Percentiles rank a stretch among this genome's conserved stretches.
phyloP scores from a whole-genome alignment of 2,888 invertebrate species.

The Ichneumoninae sp. region DNA sequence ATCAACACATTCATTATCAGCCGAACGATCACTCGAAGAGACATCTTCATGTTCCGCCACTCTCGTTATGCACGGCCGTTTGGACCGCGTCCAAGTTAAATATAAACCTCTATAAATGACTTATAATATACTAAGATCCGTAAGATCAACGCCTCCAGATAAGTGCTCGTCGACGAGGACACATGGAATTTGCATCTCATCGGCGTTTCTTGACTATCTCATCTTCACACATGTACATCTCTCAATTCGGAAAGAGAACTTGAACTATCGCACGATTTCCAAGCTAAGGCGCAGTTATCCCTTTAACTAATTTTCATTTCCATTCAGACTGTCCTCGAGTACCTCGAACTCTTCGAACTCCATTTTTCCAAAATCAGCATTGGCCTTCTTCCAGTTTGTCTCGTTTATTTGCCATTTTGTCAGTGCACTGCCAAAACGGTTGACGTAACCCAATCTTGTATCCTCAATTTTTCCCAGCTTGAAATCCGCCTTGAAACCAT shows the following conservation, averaged over 20 bases:
- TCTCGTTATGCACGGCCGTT: constrained; percentile 15
- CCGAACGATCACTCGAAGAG: constrained; percentile 16
- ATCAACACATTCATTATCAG: not conserved
- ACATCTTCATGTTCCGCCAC: not conserved
- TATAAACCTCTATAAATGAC: constrained; percentile 37
- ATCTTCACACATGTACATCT: not conserved
- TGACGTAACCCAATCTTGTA: constrained; percentile 72
- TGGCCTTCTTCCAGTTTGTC: constrained; percentile 86
- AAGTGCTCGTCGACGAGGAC: not conserved
- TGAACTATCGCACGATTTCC: not conserved
- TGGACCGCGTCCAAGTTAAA: constrained; percentile 42
- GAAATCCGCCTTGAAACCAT: constrained; percentile 80
- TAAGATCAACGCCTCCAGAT: constrained; percentile 25
- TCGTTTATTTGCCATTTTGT: constrained; percentile 83
- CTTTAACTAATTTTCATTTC: constrained; percentile 66
- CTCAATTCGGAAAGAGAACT: not conserved
- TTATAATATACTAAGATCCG: constrained; percentile 30
- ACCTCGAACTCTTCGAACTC: constrained; percentile 94
- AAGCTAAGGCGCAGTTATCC: not conserved
- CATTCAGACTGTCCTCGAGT: constrained; percentile 87
- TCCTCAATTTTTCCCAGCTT: constrained; percentile 79
- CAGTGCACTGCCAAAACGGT: constrained; percentile 77
- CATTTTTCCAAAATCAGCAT: constrained; percentile 91
- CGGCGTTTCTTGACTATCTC: not conserved
- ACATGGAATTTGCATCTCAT: not conserved